Evolutionary conservation across 1,140 invertebrate species (phyloP), one percentile per base, ranked within the genome.

Genomic region (Amphibalanus amphitrite): DNA sequence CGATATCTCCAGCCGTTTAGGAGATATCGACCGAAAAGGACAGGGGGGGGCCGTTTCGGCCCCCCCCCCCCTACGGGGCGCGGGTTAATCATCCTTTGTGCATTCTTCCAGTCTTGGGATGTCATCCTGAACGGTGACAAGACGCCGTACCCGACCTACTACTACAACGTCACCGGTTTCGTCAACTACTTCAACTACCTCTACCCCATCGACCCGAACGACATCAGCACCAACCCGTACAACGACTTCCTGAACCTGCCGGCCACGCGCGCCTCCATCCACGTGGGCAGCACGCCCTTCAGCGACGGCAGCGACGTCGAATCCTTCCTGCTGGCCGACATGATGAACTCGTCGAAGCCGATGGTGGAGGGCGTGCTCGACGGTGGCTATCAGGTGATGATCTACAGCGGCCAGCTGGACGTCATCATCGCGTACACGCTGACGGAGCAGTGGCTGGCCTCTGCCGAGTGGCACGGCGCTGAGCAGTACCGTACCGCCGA

Each of bases 341-440:
- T 95, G 0, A 91, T 94, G 87, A 84, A 92, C 76, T 90, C 89
- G 0, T 85, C 92, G 29, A 88, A 89, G 65, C 86, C 86, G 0
- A 88, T 87, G 85, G 81, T 96, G 69, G 81, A 85, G 10, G 86
- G 88, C 71, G 79, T 95, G 0, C 72, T 85, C 82, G 77, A 83
- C 70, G 75, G 86, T 77, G 71, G 73, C 71, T 74, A 74, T 67
- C 74, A 69, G 10, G 74, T 77, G 6, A 80, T 90, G 8, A 83
- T 90, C 69, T 94, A 92, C 78, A 92, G 86, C 77, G 91, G 91
- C 0, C 90, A 93, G 77, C 77, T 93, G 59, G 91, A 94, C 77
- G 88, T 94, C 26, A 91, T 93, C 76, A 87, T 92, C 1, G 87
- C 90, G 0, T 91, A 91, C 79, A 87, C 90, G 0, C 76, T 89